These are phyloP conservation scores for Neogobius melanostomus DNA, from an alignment of 2,113 vertebrate species.

Conservation along the genomic window DNA sequence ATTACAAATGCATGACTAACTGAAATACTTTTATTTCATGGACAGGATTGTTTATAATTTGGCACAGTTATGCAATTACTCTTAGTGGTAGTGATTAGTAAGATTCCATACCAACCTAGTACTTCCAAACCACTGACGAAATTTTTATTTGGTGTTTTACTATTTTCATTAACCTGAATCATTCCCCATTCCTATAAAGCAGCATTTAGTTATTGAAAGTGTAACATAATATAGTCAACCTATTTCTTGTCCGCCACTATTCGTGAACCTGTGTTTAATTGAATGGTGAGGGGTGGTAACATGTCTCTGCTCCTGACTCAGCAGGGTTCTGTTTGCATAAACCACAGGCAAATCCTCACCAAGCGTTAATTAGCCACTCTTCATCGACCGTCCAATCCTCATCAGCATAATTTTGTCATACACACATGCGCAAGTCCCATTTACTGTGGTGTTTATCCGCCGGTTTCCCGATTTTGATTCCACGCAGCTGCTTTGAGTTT, in stretches of 20 bases:
- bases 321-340: conserved; percentile 5
- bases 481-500: conserved; percentile 23
- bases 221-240: too few relatives aligned
- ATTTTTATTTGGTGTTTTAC: too few relatives aligned
- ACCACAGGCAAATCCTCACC: conserved; percentile 37
- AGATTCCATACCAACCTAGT: too few relatives aligned
- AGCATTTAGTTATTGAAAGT: too few relatives aligned
- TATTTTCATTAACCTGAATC: too few relatives aligned
- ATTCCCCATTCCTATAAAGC: too few relatives aligned
- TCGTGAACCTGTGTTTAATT: background rate
- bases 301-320: background rate
- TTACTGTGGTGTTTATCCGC: conserved; percentile 35
- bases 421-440: background rate
- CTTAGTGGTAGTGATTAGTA: too few relatives aligned
- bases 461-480: conserved; percentile 43
- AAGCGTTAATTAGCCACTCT: conserved; percentile 48
- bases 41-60: too few relatives aligned
- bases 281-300: conserved; percentile 1
- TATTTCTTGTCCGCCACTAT: background rate
- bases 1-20: too few relatives aligned
- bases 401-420: conserved; percentile 53
- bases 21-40: too few relatives aligned
- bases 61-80: too few relatives aligned
- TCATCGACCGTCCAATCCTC: conserved; percentile 37
- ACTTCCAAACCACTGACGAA: too few relatives aligned